phyloP scores from a whole-genome alignment of 37 sponge, comb jelly and placozoan genomes.

The Eunapius fragilis region DNA sequence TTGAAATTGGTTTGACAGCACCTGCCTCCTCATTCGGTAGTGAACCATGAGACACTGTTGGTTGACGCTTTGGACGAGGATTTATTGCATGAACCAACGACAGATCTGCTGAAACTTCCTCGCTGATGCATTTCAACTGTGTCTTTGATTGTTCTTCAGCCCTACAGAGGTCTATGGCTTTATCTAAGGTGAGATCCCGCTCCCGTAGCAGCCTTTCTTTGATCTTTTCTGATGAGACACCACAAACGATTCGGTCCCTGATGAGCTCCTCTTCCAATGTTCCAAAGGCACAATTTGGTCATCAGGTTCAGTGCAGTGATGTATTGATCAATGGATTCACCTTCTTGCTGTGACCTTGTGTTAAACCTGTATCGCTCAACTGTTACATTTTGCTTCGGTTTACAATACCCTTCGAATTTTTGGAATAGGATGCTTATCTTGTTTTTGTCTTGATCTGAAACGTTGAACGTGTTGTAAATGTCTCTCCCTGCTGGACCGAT shows the following conservation, averaged over 20 bases:
- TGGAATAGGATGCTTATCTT: no score
- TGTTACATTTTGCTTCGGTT: no score
- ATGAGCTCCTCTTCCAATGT: neutral
- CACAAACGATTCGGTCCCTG: neutral
- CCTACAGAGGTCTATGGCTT: conserved; percentile 36
- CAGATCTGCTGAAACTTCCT: conserved; percentile 1
- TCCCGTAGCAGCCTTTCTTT: conserved; percentile 37
- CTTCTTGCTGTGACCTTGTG: no score
- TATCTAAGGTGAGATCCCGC: conserved; percentile 18
- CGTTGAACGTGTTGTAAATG: no score
- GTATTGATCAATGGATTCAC: neutral
- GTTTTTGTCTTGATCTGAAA: no score
- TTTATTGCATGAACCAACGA: neutral
- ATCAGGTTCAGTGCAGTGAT: neutral
- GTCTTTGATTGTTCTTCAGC: conserved; percentile 19
- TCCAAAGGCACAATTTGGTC: neutral
- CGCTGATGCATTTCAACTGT: neutral
- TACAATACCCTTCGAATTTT: no score
- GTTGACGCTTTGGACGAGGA: neutral
- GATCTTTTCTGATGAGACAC: conserved; percentile 3
- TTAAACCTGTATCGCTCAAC: no score
- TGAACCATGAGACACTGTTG: neutral
- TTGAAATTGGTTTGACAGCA: neutral
- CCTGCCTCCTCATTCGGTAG: neutral
- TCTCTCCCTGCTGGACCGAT: no score